phyloP scores from a whole-genome alignment of 2,113 vertebrate genomes.

The Lophochroa leadbeateri region DNA sequence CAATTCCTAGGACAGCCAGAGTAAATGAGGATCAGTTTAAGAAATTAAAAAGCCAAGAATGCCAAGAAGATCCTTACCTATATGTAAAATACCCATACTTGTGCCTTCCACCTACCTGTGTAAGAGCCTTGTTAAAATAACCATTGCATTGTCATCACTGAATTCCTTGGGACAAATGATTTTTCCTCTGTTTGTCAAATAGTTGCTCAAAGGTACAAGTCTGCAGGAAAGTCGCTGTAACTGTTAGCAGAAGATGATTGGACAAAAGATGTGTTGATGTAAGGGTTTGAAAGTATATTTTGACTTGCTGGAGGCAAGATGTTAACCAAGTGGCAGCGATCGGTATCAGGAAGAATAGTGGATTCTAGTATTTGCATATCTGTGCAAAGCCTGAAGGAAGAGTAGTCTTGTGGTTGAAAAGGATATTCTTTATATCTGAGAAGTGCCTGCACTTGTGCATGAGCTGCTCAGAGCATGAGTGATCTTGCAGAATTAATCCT shows the following conservation, averaged over 20 bases:
- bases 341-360: neutral
- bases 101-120: neutral
- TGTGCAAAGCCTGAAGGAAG: neutral
- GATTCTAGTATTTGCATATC: neutral
- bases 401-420: neutral
- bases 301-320: neutral
- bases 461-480: neutral
- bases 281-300: neutral
- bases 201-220: neutral
- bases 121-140: neutral
- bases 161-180: neutral
- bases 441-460: neutral
- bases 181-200: neutral
- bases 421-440: neutral
- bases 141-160: neutral
- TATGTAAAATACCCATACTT: neutral
- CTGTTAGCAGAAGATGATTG: neutral
- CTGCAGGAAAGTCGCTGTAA: neutral
- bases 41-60: neutral
- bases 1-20: neutral
- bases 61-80: constrained; percentile 21
- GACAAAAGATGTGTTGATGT: neutral
- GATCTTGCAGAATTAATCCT: neutral
- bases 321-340: neutral
- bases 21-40: neutral